Conservation (phyloP, 2,113 vertebrate species). For the Oreochromis aureus region DNA sequence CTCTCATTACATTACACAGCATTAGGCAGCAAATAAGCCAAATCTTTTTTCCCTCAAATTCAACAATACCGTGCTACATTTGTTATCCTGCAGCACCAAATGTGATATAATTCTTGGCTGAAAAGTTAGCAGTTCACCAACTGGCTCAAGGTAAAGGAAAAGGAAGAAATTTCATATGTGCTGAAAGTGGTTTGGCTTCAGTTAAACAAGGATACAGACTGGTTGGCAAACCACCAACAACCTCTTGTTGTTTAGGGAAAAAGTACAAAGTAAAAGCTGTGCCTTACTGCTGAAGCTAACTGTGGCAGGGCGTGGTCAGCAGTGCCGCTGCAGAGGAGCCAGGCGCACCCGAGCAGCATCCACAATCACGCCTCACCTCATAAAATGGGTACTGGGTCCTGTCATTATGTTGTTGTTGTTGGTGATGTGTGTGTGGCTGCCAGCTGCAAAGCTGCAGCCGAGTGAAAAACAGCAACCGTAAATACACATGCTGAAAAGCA, state of each 20-base stretch:
- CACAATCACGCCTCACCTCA: too few relatives aligned
- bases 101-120: background rate
- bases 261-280: background rate
- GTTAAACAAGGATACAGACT: accelerated
- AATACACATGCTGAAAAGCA: too few relatives aligned
- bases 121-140: background rate
- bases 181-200: background rate
- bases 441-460: too few relatives aligned
- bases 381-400: too few relatives aligned
- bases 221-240: background rate
- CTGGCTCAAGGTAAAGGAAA: background rate
- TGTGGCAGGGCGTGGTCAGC: accelerated
- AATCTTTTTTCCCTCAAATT: background rate
- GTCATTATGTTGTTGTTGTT: too few relatives aligned
- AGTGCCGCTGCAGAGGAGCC: background rate
- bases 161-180: background rate
- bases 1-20: accelerated
- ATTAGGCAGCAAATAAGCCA: background rate
- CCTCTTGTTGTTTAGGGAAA: accelerated
- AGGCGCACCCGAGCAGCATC: too few relatives aligned
- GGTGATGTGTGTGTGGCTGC: too few relatives aligned
- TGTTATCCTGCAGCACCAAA: background rate
- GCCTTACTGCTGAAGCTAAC: background rate
- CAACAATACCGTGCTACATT: background rate
- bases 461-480: too few relatives aligned